Base-by-base conservation (phyloP, 2,888 invertebrate species). In the Morpho deidamia region DNA sequence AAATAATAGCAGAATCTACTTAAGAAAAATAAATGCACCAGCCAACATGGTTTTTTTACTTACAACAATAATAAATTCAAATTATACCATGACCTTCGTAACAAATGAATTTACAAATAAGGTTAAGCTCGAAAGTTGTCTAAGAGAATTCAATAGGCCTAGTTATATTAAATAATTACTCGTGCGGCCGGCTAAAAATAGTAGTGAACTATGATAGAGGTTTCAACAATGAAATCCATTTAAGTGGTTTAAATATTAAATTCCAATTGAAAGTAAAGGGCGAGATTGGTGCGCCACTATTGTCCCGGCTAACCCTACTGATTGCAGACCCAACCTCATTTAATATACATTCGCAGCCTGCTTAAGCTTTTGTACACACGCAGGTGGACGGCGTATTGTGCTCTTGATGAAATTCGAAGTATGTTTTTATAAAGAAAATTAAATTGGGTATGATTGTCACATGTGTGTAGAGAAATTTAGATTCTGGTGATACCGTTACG, bases 161-260 rank as follows among this genome's bases (percentile, higher is more conserved):
- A 45, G 55, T 55, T 57, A 55, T 51, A 56, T 58, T 62, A 60
- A 58, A 63, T 56, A 58, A 62, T 60, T 51, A 59, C 33, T 56
- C 53, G 48, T 43, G 42, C 48, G 56, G 67, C 70, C 68, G 44
- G 33, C 56, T 58, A 50, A 59, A 60, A 60, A 60, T 60, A 56
- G 55, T 45, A 42, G 46, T 53, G 53, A 55, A 55, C 58, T 62
- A 55, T 53, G 55, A 57, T 55, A 55, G 53, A 56, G 46, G 74
- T 74, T 71, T 71, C 70, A 75, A 84, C 82, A 87, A 85, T 84
- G 86, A 82, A 89, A 87, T 81, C 85, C 86, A 84, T 85, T 88
- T 85, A 84, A 83, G 78, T 78, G 77, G 76, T 81, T 83, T 87
- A 85, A 89, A 89, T 89, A 89, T 89, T 89, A 74, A 89, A 83